These are phyloP conservation scores for Cecidostiba fungosa DNA, from an alignment of 2,888 invertebrate genomes.

Conservation along the genomic window DNA sequence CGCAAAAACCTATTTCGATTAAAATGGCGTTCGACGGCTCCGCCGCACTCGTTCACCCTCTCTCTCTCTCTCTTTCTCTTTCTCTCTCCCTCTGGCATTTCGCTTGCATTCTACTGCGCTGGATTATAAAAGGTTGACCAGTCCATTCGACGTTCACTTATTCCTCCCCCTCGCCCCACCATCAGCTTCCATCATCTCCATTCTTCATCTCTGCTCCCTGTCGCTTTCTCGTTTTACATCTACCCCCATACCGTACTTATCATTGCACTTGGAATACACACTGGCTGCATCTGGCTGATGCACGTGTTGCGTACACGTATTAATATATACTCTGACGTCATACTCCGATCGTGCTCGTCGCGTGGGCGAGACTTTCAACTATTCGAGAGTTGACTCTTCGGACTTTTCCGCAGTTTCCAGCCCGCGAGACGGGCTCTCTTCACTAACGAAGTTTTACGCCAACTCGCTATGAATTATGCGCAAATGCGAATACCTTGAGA, in stretches of 20 bases:
- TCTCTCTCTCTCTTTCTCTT: conserved; percentile 11
- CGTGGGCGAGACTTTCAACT: conserved; percentile 40
- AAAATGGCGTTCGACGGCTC: conserved; percentile 75
- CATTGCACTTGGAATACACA: neutral
- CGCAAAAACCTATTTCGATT: conserved; percentile 80
- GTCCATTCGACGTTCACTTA: conserved; percentile 66
- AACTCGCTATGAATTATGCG: conserved; percentile 62
- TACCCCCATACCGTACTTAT: neutral
- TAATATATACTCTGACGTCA: neutral
- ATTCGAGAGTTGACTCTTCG: conserved; percentile 59
- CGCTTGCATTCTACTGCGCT: conserved; percentile 75
- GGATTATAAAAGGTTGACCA: conserved; percentile 77
- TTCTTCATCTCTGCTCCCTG: conserved; percentile 60
- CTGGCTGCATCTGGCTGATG: neutral
- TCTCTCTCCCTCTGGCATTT: conserved; percentile 69
- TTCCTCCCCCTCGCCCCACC: conserved; percentile 59
- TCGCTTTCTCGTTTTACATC: conserved; percentile 33
- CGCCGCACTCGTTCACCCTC: conserved; percentile 27
- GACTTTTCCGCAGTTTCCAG: conserved; percentile 57
- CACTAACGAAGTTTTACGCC: conserved; percentile 57
- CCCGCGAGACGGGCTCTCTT: neutral
- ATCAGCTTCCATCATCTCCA: conserved; percentile 11
- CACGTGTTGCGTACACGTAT: neutral
- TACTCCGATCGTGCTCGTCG: neutral
- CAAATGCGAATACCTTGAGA: conserved; percentile 49